phyloP scores from a whole-genome alignment of 1,140 invertebrate species.

The Fopius arisanus region DNA sequence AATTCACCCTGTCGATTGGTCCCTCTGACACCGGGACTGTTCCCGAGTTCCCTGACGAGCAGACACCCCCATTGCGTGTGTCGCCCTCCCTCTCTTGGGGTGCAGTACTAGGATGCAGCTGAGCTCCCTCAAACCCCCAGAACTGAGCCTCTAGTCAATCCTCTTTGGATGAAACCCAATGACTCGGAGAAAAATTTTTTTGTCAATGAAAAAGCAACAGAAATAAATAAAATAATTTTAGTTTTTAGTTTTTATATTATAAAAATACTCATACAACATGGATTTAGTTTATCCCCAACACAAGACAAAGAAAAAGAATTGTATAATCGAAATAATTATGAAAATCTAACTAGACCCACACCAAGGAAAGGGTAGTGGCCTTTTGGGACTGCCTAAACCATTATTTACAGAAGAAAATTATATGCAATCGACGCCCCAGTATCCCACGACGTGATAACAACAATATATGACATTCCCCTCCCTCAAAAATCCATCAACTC shows the following conservation, averaged over 20 bases:
- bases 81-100: too few relatives aligned
- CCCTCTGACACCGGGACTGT: too few relatives aligned
- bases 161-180: too few relatives aligned
- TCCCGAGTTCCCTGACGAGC: too few relatives aligned
- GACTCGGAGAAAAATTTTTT: too few relatives aligned
- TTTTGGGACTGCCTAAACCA: constrained; percentile 16
- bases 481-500: neutral
- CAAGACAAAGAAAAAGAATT: constrained; percentile 37
- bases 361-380: constrained; percentile 20
- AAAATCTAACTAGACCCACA: constrained; percentile 35
- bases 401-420: constrained; percentile 12
- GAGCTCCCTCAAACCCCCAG: too few relatives aligned
- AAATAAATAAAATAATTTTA: too few relatives aligned
- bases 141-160: too few relatives aligned
- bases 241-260: constrained; percentile 42
- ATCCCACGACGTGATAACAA: neutral
- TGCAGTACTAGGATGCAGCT: too few relatives aligned
- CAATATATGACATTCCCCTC: neutral
- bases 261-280: constrained; percentile 42
- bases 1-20: too few relatives aligned
- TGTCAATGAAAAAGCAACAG: too few relatives aligned
- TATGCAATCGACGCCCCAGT: neutral
- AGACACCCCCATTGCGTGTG: too few relatives aligned
- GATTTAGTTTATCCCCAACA: constrained; percentile 45
- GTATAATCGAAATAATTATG: constrained; percentile 32